A percentile compares a stretch with the other conserved stretches of the same genome.
Evolutionary conservation across 2,113 vertebrate genomes (phyloP).

Genomic region (Serilophus lunatus): DNA sequence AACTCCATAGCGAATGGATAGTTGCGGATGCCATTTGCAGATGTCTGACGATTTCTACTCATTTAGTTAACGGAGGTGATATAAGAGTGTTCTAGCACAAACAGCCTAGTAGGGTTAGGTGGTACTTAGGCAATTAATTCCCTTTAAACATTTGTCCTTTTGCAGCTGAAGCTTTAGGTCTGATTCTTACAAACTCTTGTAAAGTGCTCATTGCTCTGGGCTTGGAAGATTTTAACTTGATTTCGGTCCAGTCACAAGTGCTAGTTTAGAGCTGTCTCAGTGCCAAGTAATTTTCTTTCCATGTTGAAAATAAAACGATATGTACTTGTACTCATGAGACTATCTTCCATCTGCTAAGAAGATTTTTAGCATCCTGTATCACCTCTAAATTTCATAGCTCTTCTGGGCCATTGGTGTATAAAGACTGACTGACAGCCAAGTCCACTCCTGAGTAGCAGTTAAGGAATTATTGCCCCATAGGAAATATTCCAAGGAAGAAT

Average conservation of each 20-base stretch:
- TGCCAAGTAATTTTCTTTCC: constrained; percentile 12
- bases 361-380: neutral
- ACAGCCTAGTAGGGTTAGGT: neutral
- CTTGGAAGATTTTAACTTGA: neutral
- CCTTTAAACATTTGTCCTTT: neutral
- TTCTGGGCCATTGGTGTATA: neutral
- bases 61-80: neutral
- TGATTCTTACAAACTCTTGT: neutral
- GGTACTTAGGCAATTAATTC: neutral
- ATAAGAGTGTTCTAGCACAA: neutral
- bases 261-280: neutral
- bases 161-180: neutral
- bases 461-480: neutral
- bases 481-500: neutral
- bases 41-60: neutral
- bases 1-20: neutral
- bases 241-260: neutral
- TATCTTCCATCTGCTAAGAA: constrained; percentile 17
- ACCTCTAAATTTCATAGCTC: constrained; percentile 22
- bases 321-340: neutral
- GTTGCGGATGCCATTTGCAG: neutral
- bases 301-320: constrained; percentile 4
- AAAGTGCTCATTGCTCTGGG: neutral
- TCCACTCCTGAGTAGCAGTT: neutral
- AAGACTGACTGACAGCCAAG: neutral